Evolutionary conservation across 2,113 vertebrate genomes (phyloP).

Genomic region (Lamprotornis superbus): DNA sequence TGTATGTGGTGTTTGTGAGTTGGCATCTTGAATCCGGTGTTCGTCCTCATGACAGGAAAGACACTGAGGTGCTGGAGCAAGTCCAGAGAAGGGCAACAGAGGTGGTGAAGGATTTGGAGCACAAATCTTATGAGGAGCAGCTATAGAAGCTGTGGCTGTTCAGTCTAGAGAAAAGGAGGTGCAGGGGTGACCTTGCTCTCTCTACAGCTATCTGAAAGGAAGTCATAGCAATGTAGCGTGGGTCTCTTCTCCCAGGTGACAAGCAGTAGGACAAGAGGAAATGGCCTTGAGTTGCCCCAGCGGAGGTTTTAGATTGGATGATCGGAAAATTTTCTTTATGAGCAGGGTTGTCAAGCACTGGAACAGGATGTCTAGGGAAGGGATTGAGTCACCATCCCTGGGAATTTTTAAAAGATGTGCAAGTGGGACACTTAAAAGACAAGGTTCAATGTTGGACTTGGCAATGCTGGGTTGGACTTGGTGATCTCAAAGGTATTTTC

Average conservation of each 20-base stretch:
- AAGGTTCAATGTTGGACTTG: background rate
- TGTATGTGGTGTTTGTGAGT: background rate
- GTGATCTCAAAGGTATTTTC: background rate
- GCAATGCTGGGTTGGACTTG: background rate
- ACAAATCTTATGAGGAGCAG: background rate
- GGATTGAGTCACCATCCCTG: background rate
- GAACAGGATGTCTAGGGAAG: background rate
- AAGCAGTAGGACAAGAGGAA: background rate
- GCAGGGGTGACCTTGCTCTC: background rate
- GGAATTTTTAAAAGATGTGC: background rate
- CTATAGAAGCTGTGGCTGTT: background rate
- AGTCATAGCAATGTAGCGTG: background rate
- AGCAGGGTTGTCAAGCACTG: background rate
- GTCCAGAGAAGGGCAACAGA: background rate
- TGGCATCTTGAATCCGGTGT: accelerated
- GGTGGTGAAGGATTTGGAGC: background rate
- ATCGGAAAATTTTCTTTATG: background rate
- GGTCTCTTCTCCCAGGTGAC: background rate
- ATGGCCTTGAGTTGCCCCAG: background rate
- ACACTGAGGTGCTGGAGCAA: background rate
- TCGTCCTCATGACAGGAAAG: accelerated
- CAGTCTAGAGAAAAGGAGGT: background rate
- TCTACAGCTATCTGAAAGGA: background rate
- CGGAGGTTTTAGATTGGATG: background rate
- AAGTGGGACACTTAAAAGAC: background rate